These are phyloP conservation scores for Sycobia sp. DNA, from an alignment of 1,140 invertebrate species.

Conservation along the genomic window DNA sequence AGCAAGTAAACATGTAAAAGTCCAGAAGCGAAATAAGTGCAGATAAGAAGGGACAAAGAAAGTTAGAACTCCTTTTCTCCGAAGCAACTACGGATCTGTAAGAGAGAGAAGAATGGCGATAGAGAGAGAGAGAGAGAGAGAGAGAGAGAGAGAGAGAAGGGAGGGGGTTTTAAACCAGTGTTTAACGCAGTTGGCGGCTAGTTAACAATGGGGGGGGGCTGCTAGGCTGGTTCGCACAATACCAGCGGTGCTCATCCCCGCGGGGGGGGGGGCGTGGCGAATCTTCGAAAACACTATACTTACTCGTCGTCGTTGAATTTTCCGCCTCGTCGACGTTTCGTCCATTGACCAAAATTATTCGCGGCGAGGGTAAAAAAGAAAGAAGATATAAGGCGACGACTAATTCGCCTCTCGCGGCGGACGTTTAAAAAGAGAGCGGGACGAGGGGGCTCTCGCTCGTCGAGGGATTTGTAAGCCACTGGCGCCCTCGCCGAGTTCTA, in stretches of 20 bases:
- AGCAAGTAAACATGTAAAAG: no score
- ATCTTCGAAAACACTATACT: background rate
- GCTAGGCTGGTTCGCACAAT: conserved; percentile 32
- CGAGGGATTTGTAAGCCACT: conserved; percentile 40
- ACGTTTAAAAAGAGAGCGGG: no score
- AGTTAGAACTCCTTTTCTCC: background rate
- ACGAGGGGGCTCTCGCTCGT: no score
- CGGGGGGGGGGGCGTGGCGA: background rate
- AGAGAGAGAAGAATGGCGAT: conserved; percentile 38
- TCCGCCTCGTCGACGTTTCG: background rate
- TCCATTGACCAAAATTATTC: no score
- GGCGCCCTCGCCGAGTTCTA: conserved; percentile 42
- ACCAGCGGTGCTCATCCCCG: conserved; percentile 41
- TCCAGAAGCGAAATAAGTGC: background rate
- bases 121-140: no score
- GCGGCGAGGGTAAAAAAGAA: no score
- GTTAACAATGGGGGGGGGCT: conserved; percentile 45
- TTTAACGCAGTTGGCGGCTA: conserved; percentile 54
- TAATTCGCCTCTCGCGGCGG: background rate
- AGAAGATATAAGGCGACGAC: no score
- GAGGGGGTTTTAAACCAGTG: conserved; percentile 51
- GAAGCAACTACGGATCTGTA: background rate
- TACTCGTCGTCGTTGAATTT: background rate
- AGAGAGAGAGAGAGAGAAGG: no score
- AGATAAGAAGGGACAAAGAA: background rate